These are phyloP conservation scores for Ectemnius lituratus DNA, from an alignment of 2,888 invertebrate genomes.

Conservation along the genomic window DNA sequence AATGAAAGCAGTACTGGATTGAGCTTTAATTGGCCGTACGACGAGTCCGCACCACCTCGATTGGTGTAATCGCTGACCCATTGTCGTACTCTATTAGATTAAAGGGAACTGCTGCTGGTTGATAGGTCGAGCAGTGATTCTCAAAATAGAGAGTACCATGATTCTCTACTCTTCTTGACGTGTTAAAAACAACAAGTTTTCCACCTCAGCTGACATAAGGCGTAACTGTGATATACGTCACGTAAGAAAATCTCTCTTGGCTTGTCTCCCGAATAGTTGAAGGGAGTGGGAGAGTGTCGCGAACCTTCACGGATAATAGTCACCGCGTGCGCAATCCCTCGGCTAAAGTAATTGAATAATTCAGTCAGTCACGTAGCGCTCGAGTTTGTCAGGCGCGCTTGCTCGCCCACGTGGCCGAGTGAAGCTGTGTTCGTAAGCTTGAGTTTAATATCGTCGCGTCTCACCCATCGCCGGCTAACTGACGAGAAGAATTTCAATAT, in stretches of 20 bases:
- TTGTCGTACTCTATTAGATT: slow-evolving; percentile 70
- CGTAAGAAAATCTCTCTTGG: slow-evolving; percentile 15
- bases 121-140: slow-evolving; percentile 53
- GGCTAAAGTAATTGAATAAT: slow-evolving; percentile 59
- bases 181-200: slow-evolving; percentile 11
- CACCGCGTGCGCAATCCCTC: slow-evolving; percentile 21
- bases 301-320: slow-evolving; percentile 22
- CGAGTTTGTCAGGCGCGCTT: slow-evolving; percentile 34
- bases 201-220: not conserved
- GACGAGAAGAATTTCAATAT: no score
- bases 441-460: slow-evolving; percentile 45
- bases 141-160: slow-evolving; percentile 40
- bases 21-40: slow-evolving; percentile 48
- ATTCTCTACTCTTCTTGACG: not conserved
- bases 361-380: slow-evolving; percentile 44
- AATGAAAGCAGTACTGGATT: slow-evolving; percentile 49
- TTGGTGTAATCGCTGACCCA: slow-evolving; percentile 70
- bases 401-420: slow-evolving; percentile 1
- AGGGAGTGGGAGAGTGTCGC: not conserved
- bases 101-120: slow-evolving; percentile 49
- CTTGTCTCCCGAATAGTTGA: not conserved
- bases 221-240: slow-evolving; percentile 4
- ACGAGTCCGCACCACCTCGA: slow-evolving; percentile 35
- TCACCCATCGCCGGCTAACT: not conserved
- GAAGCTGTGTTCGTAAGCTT: slow-evolving; percentile 32